phyloP scores from a whole-genome alignment of 2,888 invertebrate genomes.

The Drosophila monieri region DNA sequence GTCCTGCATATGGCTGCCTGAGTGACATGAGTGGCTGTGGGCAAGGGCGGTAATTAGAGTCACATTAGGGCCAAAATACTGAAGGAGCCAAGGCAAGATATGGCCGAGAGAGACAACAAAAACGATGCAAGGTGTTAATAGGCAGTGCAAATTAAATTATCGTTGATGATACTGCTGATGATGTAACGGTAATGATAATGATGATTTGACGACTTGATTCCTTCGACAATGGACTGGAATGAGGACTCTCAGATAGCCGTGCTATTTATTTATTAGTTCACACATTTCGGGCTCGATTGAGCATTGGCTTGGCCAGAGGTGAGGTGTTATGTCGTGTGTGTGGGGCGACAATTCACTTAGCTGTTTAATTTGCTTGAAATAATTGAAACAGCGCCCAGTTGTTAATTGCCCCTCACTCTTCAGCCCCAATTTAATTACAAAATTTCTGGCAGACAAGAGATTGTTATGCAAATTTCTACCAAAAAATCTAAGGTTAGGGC shows the following conservation, averaged over 20 bases:
- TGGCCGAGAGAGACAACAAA: conserved; percentile 34
- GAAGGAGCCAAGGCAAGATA: conserved; percentile 11
- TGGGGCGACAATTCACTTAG: conserved; percentile 74
- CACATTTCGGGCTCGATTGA: conserved; percentile 61
- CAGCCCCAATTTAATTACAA: conserved; percentile 71
- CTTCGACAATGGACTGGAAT: conserved; percentile 19
- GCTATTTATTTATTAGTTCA: conserved; percentile 69
- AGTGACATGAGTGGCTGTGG: conserved; percentile 7
- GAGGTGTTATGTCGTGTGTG: conserved; percentile 16
- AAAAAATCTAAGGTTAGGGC: background rate
- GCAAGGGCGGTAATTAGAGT: conserved; percentile 38
- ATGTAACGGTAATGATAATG: conserved; percentile 37
- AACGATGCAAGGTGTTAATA: conserved; percentile 73
- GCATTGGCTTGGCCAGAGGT: conserved; percentile 37
- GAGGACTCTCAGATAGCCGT: conserved; percentile 31
- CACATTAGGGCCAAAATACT: conserved; percentile 30
- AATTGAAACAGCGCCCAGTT: conserved; percentile 68
- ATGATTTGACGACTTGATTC: conserved; percentile 5
- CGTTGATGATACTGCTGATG: conserved; percentile 43
- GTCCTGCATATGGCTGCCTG: conserved; percentile 1
- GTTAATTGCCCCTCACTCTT: conserved; percentile 33
- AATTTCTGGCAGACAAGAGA: conserved; percentile 41
- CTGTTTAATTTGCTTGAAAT: conserved; percentile 79
- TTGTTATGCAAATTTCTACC: background rate
- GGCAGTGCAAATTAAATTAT: conserved; percentile 72